Evolutionary conservation across 2,888 invertebrate genomes (phyloP), one percentile per base, ranked within the genome.

Genomic region (Sthenelais limicola): DNA sequence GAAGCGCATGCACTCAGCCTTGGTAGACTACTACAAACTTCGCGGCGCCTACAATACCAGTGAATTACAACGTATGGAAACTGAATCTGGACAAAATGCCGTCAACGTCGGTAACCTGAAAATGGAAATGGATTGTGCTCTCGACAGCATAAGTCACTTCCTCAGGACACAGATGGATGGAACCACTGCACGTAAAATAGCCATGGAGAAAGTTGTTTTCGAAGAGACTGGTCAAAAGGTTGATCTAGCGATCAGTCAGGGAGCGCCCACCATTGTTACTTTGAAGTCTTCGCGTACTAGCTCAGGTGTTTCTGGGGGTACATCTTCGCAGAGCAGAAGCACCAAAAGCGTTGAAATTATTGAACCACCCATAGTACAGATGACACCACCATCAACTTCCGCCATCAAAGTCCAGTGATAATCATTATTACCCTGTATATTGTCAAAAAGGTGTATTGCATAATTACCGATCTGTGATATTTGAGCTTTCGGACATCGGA

Each of bases 1-100:
- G 76, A 80, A 78, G 68, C 78, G 82, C 49, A 82, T 86, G 81
- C 84, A 85, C 54, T 76, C 79, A 5, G 83, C 84, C 4, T 80
- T 85, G 77, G 71, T 78, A 66, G 84, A 83, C 58, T 86, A 85
- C 73, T 84, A 83, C 79, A 85, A 84, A 72, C 82, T 82, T 35
- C 79, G 86, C 9, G 84, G 85, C 0, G 76, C 83, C 66, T 86
- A 83, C 74, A 85, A 84, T 73, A 74, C 81, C 48, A 76, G 80
- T 0, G 84, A 85, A 72, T 78, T 86, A 35, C 74, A 76, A 1
- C 79, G 82, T 26, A 81, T 86, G 80, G 81, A 83, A 54, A 76
- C 74, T 5, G 79, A 81, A 66, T 83, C 86, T 0, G 68, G 74
- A 15, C 51, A 74, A 5, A 86, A 85, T 72, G 82, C 81, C 24